Evolutionary conservation across 2,888 invertebrate genomes (phyloP).

Genomic region (Abrostola tripartita): DNA sequence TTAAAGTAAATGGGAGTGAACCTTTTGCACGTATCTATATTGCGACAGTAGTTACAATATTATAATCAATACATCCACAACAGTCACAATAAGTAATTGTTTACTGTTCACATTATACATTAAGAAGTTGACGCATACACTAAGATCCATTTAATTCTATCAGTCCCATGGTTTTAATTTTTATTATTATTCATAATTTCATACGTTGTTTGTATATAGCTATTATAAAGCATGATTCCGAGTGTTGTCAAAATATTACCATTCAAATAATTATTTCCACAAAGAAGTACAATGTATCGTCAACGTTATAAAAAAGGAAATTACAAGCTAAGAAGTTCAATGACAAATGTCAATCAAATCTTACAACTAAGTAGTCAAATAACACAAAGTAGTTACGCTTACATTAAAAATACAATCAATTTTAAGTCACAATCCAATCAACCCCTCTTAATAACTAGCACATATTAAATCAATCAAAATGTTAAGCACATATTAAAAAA

Average conservation of each 20-base stretch:
- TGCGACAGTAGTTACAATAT: not conserved
- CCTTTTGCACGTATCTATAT: not conserved
- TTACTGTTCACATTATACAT: too few species aligned
- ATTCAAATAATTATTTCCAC: not conserved
- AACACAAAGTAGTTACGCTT: not conserved
- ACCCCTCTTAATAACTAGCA: not conserved
- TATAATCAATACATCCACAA: not conserved
- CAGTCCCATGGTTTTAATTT: too few species aligned
- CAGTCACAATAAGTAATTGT: too few species aligned
- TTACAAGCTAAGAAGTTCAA: not conserved
- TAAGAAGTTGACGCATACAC: too few species aligned
- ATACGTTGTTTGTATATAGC: too few species aligned
- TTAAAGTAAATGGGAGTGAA: not conserved
- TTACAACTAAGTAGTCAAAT: conserved; percentile 1
- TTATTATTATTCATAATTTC: too few species aligned
- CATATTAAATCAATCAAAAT: not conserved
- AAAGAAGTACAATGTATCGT: not conserved
- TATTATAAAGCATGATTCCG: too few species aligned
- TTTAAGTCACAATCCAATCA: not conserved
- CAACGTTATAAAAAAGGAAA: not conserved
- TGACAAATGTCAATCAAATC: conserved; percentile 1
- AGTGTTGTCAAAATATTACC: not conserved
- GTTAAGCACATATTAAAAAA: not conserved
- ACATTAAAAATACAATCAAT: not conserved
- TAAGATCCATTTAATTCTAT: too few species aligned